Evolutionary conservation across 2,888 invertebrate genomes (phyloP), one percentile per base, ranked within the genome.

Genomic region (Tryphoninae sp.): DNA sequence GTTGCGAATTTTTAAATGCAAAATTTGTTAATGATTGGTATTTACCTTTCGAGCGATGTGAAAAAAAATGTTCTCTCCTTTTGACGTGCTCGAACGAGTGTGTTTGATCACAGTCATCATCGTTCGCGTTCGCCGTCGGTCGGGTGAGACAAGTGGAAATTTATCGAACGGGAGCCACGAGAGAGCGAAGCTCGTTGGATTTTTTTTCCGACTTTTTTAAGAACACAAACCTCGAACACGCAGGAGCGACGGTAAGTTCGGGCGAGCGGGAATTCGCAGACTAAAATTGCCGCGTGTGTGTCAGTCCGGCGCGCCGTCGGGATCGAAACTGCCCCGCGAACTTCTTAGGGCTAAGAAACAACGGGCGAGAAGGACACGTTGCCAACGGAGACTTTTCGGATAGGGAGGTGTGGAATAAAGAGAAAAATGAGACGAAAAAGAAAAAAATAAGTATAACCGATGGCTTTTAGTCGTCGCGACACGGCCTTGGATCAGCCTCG

Each of bases 401-500:
- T 82, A 76, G 69, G 33, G 80, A 68, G 72, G 74, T 72, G 77
- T 73, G 80, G 64, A 79, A 80, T 72, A 81, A 84, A 82, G 75
- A 81, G 65, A 81, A 84, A 82, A 83, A 87, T 83, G 85, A 85
- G 84, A 84, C 83, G 81, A 84, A 73, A 83, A 73, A 74, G 69
- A 79, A 74, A 78, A 80, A 78, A 81, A 83, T 67, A 78, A 55
- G 55, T 69, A 82, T 45, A 71, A 42, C 78, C 71, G 62, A 71
- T 64, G 72, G 78, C 69, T 65, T 67, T 65, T 49, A 72, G 75
- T 80, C 76, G 81, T 86, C 84, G 81, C 84, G 82, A 83, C 76
- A 85, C 80, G 86, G 81, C 88, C 88, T 88, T 88, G 87, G 78
- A 83, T 77, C 80, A 68, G 83, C 74, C 83, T 87, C 85, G 51